Evolutionary conservation across 2,797 vertebrate genomes (phyloP).

Genomic region (Chelidonichthys spinosus): DNA sequence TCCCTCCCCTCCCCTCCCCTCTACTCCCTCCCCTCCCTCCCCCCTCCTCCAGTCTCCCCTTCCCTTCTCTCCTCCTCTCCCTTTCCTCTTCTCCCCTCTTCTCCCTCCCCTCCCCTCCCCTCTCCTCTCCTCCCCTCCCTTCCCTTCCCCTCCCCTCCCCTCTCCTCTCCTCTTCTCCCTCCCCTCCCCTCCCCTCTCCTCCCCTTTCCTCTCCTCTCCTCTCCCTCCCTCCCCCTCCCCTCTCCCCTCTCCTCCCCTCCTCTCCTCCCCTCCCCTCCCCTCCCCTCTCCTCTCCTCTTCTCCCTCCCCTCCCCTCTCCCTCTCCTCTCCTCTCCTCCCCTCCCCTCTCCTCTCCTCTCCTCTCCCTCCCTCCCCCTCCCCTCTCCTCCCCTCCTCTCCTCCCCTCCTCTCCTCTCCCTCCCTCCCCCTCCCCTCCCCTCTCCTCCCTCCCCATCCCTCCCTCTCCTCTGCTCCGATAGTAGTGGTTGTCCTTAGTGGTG

Average conservation of each 20-base stretch:
- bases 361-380: too few relatives aligned
- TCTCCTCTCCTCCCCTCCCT: not conserved
- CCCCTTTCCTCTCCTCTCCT: slow-evolving; percentile 9
- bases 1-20: not conserved
- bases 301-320: too few relatives aligned
- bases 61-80: not conserved
- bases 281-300: not conserved
- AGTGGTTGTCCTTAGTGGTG: slow-evolving; percentile 8
- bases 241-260: not conserved
- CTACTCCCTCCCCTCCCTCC: not conserved
- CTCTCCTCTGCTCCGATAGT: not conserved
- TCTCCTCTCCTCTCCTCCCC: slow-evolving; percentile 5
- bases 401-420: not conserved
- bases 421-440: not conserved
- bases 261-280: not conserved
- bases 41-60: not conserved
- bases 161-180: not conserved
- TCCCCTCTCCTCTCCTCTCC: not conserved
- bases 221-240: not conserved
- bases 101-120: not conserved
- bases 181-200: not conserved
- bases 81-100: not conserved
- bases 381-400: not conserved
- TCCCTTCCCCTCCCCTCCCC: too few relatives aligned
- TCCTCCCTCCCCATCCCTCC: not conserved